phyloP scores from a whole-genome alignment of 1,140 invertebrate species.

The Drosophila fuyamai region DNA sequence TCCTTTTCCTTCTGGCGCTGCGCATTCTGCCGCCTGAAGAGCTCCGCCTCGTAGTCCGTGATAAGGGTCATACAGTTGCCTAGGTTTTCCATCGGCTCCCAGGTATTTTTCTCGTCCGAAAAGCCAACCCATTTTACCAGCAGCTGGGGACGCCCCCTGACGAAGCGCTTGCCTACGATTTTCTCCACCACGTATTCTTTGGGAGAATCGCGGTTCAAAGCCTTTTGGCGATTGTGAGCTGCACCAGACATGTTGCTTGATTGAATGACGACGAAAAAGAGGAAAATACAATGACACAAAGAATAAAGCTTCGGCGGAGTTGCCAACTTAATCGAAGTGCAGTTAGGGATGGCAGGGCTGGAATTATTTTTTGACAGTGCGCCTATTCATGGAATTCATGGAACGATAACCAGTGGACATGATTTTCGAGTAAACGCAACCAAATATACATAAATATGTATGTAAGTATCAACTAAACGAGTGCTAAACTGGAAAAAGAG shows the following conservation, averaged over 20 bases:
- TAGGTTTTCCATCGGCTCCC: slow-evolving; percentile 3
- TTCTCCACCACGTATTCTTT: slow-evolving; percentile 1
- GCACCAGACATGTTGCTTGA: not conserved
- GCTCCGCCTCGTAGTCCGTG: not conserved
- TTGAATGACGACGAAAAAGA: not conserved
- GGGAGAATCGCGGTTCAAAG: not conserved
- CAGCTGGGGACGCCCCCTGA: not conserved
- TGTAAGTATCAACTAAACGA: not conserved
- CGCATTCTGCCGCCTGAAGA: not conserved
- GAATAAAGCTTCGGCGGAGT: not conserved
- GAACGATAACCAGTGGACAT: not conserved
- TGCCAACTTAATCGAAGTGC: not conserved
- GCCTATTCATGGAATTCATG: not conserved
- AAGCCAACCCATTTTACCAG: not conserved
- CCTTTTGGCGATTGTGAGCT: not conserved
- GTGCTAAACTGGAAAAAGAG: not conserved
- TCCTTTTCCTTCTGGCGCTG: too few relatives aligned
- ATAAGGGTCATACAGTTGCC: not conserved
- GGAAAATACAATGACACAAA: not conserved
- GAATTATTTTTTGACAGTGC: not conserved
- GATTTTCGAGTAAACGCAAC: not conserved
- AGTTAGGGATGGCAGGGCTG: not conserved
- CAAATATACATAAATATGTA: too few relatives aligned
- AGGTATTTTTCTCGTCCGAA: not conserved
- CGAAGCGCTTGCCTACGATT: not conserved